A percentile compares a stretch with the other conserved stretches of the same genome.
Evolutionary conservation across 2,888 invertebrate genomes (phyloP).

Genomic region (Melinaea marsaeus): DNA sequence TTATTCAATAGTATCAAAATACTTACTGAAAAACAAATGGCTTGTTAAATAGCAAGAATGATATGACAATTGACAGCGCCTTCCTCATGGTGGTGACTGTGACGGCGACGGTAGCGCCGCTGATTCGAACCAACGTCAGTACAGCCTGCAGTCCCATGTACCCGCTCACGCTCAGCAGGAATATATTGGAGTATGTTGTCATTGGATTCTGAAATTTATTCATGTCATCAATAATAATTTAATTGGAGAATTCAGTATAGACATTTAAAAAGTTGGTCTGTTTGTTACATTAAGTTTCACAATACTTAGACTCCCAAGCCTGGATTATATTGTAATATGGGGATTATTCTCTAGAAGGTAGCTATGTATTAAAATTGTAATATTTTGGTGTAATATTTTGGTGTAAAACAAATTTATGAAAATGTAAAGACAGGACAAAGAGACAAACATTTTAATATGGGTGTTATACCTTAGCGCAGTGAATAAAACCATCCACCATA

Average conservation of each 20-base stretch:
- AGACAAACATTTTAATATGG: no score
- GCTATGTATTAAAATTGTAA: no score
- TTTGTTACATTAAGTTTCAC: no score
- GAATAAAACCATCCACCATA: constrained; percentile 83
- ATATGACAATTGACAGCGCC: constrained; percentile 93
- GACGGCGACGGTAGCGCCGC: constrained; percentile 95
- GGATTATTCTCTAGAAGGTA: no score
- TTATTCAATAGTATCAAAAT: not conserved
- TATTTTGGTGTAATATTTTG: no score
- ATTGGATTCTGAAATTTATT: constrained; percentile 79
- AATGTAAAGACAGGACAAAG: no score
- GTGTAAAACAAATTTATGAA: no score
- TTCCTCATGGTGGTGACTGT: constrained; percentile 95
- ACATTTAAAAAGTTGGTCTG: no score
- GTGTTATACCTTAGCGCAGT: constrained; percentile 83
- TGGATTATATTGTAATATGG: no score
- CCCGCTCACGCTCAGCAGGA: constrained; percentile 91
- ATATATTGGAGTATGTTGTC: constrained; percentile 89
- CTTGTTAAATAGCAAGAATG: constrained; percentile 95
- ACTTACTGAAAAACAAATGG: constrained; percentile 95
- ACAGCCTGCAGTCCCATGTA: constrained; percentile 97
- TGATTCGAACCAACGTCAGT: constrained; percentile 89
- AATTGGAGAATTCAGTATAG: no score
- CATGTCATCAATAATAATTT: no score
- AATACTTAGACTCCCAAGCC: no score